Conservation (phyloP, 2,113 vertebrate species). For the Petrocephalus zakoni region DNA sequence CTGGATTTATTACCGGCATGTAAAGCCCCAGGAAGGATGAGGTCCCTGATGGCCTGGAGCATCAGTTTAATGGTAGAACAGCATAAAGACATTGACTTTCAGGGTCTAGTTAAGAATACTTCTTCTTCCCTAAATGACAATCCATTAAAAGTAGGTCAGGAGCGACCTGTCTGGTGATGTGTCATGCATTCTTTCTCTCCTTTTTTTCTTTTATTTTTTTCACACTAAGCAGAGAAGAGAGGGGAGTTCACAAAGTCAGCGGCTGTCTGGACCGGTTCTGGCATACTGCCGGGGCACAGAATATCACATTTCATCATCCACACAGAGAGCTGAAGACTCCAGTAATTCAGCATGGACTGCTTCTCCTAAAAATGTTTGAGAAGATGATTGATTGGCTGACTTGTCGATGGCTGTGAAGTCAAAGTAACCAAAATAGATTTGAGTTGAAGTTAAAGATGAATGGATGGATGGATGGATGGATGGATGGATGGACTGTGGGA, state of each 20-base stretch:
- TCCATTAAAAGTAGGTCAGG: constrained; percentile 68
- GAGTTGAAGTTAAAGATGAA: background rate
- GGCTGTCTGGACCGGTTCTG: background rate
- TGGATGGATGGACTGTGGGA: background rate
- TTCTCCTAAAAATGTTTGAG: background rate
- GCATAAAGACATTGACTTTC: constrained; percentile 77
- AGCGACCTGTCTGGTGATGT: constrained; percentile 66
- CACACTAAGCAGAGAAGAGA: background rate
- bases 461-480: background rate
- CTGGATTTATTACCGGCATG: constrained; percentile 65
- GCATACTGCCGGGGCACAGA: background rate
- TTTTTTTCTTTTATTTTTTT: background rate
- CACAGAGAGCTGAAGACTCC: background rate
- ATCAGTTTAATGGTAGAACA: constrained; percentile 75
- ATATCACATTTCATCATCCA: background rate
- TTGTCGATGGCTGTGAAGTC: background rate
- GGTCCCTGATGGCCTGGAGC: constrained; percentile 72
- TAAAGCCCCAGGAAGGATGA: constrained; percentile 64
- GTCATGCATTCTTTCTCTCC: constrained; percentile 49
- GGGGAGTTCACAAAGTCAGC: background rate
- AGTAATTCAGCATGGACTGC: no score
- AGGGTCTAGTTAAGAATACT: constrained; percentile 72
- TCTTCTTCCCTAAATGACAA: constrained; percentile 74
- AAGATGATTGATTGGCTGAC: background rate
- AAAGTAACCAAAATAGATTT: background rate